Percentiles rank a stretch among this genome's conserved stretches.
phyloP scores from a whole-genome alignment of 2,797 vertebrate species.

The Pelochelys cantorii region DNA sequence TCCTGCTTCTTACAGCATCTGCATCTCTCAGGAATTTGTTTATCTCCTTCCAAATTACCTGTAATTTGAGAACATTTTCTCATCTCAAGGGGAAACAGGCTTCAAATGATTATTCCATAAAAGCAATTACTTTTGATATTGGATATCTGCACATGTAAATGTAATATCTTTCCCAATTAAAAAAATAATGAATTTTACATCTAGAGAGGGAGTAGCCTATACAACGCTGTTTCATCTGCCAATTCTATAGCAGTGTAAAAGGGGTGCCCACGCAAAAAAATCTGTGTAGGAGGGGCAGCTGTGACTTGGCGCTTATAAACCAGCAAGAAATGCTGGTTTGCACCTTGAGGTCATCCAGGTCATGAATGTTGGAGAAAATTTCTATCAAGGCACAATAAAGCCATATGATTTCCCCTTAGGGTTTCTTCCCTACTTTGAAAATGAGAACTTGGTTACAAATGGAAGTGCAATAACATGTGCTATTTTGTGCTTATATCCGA shows the following conservation, averaged over 20 bases:
- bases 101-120: slow-evolving; percentile 71
- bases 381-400: not conserved
- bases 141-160: slow-evolving; percentile 66
- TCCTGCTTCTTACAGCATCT: not conserved
- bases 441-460: not conserved
- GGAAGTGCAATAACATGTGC: not conserved
- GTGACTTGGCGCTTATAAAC: not conserved
- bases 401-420: not conserved
- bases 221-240: not conserved
- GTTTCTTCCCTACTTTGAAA: not conserved
- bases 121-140: slow-evolving; percentile 73
- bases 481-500: rapidly evolving
- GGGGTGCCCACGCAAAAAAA: not conserved
- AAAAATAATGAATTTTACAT: slow-evolving; percentile 60
- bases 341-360: not conserved
- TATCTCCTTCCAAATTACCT: slow-evolving; percentile 72
- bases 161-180: slow-evolving; percentile 72
- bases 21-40: slow-evolving; percentile 66
- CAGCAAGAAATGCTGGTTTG: not conserved
- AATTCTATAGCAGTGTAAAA: not conserved
- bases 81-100: slow-evolving; percentile 59
- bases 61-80: slow-evolving; percentile 74
- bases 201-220: slow-evolving; percentile 22
- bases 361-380: not conserved
- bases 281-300: not conserved